Evolutionary conservation across 1,140 invertebrate species (phyloP).

Genomic region (Apolygus lucorum): DNA sequence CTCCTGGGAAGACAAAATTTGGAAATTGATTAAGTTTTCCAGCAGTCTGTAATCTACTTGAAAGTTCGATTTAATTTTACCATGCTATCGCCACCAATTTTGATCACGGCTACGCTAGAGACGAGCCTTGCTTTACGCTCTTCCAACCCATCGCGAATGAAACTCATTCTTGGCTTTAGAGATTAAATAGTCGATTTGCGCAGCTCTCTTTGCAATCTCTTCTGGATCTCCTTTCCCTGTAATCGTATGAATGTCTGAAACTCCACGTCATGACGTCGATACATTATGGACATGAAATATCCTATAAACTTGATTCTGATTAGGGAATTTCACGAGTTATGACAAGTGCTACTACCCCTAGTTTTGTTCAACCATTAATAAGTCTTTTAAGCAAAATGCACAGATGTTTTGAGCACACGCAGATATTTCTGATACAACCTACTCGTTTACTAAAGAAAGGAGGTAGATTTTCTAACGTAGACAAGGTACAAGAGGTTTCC

Average conservation of each 20-base stretch:
- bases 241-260: constrained; percentile 53
- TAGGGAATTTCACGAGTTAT: not conserved
- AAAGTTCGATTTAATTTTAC: constrained; percentile 21
- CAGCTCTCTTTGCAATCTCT: constrained; percentile 52
- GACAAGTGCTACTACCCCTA: not conserved
- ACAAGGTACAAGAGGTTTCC: not conserved
- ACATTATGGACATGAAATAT: not conserved
- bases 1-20: not conserved
- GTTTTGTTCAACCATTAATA: not conserved
- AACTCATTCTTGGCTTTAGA: constrained; percentile 53
- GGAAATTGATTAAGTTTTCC: not conserved
- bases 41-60: not conserved
- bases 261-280: constrained; percentile 48
- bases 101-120: constrained; percentile 61
- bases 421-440: not conserved
- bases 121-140: constrained; percentile 61
- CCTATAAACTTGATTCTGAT: not conserved
- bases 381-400: not conserved
- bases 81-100: constrained; percentile 60
- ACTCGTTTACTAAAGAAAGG: not conserved
- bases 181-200: constrained; percentile 57
- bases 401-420: not conserved
- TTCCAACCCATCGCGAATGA: constrained; percentile 64
- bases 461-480: not conserved
- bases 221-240: constrained; percentile 52